Evolutionary conservation across 2,797 vertebrate species (phyloP), one percentile per base, ranked within the genome.

Genomic region (Spinibarbus caldwelli): DNA sequence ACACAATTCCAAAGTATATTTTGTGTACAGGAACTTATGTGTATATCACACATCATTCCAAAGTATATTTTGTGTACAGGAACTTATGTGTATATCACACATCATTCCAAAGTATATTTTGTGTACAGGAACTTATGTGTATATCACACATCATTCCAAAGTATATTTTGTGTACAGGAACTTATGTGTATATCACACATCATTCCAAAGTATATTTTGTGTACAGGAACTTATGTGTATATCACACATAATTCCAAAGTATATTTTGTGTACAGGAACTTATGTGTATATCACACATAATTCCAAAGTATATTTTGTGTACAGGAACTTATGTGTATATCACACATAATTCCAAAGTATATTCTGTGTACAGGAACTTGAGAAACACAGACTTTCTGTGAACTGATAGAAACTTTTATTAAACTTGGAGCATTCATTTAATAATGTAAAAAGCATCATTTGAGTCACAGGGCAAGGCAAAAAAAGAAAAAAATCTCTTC

Each of bases 401-500:
- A 64, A 64, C 26, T 64, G 29, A 64, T 64, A 17, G 29, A 15
- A 64, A 64, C 26, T 3, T 43, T 71, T 26, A 71, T 9, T 45
- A 7, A 71, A 71, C 12, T 43, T 64, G 62, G 29, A 64, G 29
- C 12, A 43, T 10, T 1, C 2, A 10, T 73, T 47, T 6, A 34
- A n/a, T 15, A 80, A 34, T 1, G 19, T 31, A 34, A 79, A 54
- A 31, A 47, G 2, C 11, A 79, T 47, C 19, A 67, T 41, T 7
- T 1, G 31, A 66, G 36, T 57, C 11, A 23, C 86, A 78, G 49
- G 38, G 49, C 17, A 78, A 41, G 54, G 31, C 66, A 67, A 52
- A n/a, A 26, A 57, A n/a, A 23, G 3, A 19, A 49, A 49, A 54
- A 29, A 54, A 77, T 85, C 70, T 86, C 88, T 86, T 92, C 85